Evolutionary conservation across 2,113 vertebrate species (phyloP).

Genomic region (Ophiodon elongatus): DNA sequence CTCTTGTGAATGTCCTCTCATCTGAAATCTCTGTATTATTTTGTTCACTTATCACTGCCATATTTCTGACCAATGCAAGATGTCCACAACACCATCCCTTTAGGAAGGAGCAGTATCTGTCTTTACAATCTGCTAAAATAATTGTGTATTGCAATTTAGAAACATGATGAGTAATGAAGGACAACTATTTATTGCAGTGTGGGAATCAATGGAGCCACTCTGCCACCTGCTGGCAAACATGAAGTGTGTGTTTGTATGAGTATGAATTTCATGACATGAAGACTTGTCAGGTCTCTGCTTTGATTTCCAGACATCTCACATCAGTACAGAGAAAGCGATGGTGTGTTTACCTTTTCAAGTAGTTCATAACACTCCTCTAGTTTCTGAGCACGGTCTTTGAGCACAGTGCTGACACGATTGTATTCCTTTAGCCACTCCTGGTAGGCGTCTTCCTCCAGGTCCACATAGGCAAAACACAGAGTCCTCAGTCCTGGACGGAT

Average conservation of each 20-base stretch:
- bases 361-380: slow-evolving; percentile 96
- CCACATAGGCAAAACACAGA: slow-evolving; percentile 95
- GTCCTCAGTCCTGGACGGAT: slow-evolving; percentile 90
- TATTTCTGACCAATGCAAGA: neutral
- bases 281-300: neutral
- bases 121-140: slow-evolving; percentile 1
- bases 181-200: neutral
- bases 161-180: slow-evolving; percentile 2
- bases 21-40: neutral
- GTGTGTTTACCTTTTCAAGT: slow-evolving; percentile 91
- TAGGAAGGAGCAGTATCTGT: neutral
- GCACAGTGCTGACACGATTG: slow-evolving; percentile 87
- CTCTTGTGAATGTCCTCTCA: neutral
- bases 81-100: neutral
- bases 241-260: neutral
- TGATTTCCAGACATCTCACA: neutral
- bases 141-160: neutral
- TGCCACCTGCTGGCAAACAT: slow-evolving; percentile 74
- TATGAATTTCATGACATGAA: neutral
- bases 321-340: neutral
- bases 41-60: neutral
- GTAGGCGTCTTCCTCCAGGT: slow-evolving; percentile 90
- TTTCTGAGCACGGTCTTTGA: slow-evolving; percentile 92
- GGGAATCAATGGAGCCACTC: slow-evolving; percentile 25
- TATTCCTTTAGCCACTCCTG: slow-evolving; percentile 92